Base-by-base conservation (phyloP, 2,113 vertebrate species). In the Eublepharis macularius region DNA sequence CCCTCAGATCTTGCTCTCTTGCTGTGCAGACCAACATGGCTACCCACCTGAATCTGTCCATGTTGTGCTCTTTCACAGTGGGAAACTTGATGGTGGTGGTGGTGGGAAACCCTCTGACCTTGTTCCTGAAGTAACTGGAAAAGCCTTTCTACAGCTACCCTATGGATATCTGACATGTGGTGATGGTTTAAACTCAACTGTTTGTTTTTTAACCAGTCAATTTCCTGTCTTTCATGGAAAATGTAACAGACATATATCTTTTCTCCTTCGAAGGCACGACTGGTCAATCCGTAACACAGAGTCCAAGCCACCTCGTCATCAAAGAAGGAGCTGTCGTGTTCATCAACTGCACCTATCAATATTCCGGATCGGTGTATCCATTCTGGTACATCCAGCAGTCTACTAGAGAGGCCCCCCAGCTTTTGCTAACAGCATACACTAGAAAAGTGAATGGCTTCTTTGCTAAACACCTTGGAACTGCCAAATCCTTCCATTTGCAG, bases 201-300 rank as follows among this genome's bases (percentile, higher is more conserved):
- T 63, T 26, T 24, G 4, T 24, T 63, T 63, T 63, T 29, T 26
- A 26, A 63, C 26, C 57, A 29, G 60, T 63, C 24, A 10, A 7
- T 29, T 29, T 32, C 21, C 60, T 29, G 85, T 36, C 7, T 57
- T 6, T 8, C 5, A 21, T 63, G 34, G 34, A 21, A 8, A 54
- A 51, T 72, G 10, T 36, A 57, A 24, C 34, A 12, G 17, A 11
- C 10, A 7, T 49, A 11, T 11, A 5, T 19, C 21, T 17, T 14
- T 6, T 81, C 36, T n/a, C 49, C 49, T 29, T 43, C 86, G 87
- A 36, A 11, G 43, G 26, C 5, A 83, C 39, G 32, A n/a, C 16
- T 5, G 80, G 82, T 68, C 84, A 87, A 29, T 90, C 68, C 1
- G 84, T 92, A 80, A 88, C 21, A 1, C 91, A 92, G 82, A 81